Evolutionary conservation across 1,140 invertebrate species (phyloP).

Genomic region (Mylabris phalerata): DNA sequence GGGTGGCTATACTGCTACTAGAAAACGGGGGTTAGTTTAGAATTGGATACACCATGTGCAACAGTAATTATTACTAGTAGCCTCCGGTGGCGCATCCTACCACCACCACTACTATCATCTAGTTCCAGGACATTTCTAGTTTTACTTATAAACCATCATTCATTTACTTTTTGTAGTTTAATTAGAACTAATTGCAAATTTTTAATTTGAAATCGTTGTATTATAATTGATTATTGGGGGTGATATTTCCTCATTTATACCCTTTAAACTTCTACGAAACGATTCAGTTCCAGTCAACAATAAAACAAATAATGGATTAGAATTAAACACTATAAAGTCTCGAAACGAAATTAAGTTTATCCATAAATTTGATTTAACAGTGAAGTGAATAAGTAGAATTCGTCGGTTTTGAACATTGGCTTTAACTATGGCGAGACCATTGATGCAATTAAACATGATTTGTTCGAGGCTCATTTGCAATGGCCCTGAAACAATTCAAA

Average conservation of each 20-base stretch:
- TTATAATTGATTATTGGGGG: too few relatives aligned
- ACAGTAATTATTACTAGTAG: slow-evolving; percentile 40
- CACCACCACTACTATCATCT: slow-evolving; percentile 25
- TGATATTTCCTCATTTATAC: too few relatives aligned
- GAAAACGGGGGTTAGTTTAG: slow-evolving; percentile 24
- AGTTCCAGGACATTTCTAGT: slow-evolving; percentile 17
- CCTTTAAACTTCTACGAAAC: neutral
- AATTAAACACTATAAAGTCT: slow-evolving; percentile 43
- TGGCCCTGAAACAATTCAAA: slow-evolving; percentile 34
- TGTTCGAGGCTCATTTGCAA: slow-evolving; percentile 36
- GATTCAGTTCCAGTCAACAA: slow-evolving; percentile 25
- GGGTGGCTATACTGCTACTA: neutral
- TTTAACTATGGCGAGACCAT: slow-evolving; percentile 25
- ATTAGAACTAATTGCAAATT: too few relatives aligned
- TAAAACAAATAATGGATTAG: slow-evolving; percentile 42
- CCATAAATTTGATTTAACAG: slow-evolving; percentile 45
- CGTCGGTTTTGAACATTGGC: slow-evolving; percentile 19
- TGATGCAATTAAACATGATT: slow-evolving; percentile 45
- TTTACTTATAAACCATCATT: neutral
- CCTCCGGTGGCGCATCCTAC: slow-evolving; percentile 36
- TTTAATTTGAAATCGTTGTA: too few relatives aligned
- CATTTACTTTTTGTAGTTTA: too few relatives aligned
- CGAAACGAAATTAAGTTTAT: slow-evolving; percentile 43
- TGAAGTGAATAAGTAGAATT: slow-evolving; percentile 38
- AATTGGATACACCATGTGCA: slow-evolving; percentile 38